These are phyloP conservation scores for Nestor notabilis DNA, from an alignment of 2,113 vertebrate species.

Conservation along the genomic window DNA sequence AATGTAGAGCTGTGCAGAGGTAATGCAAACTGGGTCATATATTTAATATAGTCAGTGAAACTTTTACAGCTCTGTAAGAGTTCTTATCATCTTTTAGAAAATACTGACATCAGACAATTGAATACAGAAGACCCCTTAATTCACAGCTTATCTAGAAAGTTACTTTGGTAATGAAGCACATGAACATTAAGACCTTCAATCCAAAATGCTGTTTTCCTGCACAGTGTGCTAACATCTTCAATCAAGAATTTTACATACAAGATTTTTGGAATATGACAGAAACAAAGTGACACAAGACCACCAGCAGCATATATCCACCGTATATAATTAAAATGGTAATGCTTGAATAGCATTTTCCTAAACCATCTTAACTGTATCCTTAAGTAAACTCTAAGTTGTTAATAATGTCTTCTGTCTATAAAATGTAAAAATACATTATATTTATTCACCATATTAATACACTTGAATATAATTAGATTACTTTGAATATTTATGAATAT, in stretches of 20 bases:
- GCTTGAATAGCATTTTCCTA: background rate
- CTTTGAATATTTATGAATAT: background rate
- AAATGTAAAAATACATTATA: background rate
- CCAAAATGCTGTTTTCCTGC: background rate
- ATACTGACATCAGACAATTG: background rate
- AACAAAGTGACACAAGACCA: background rate
- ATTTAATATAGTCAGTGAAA: background rate
- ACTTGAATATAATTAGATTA: background rate
- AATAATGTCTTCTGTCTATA: background rate
- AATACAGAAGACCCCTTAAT: background rate
- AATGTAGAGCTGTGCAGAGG: background rate
- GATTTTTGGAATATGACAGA: background rate
- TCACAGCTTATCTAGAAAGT: background rate
- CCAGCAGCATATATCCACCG: background rate
- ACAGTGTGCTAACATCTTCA: background rate
- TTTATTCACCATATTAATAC: background rate
- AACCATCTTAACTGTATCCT: background rate
- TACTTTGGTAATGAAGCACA: background rate
- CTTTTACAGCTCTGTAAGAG: background rate
- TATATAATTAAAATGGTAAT: background rate
- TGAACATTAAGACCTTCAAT: background rate
- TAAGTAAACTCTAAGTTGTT: background rate
- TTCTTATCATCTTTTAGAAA: background rate
- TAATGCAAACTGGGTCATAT: background rate
- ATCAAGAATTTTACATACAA: background rate